Evolutionary conservation across 92 coral and sea anemone species (phyloP).

Genomic region (Galaxea fascicularis): DNA sequence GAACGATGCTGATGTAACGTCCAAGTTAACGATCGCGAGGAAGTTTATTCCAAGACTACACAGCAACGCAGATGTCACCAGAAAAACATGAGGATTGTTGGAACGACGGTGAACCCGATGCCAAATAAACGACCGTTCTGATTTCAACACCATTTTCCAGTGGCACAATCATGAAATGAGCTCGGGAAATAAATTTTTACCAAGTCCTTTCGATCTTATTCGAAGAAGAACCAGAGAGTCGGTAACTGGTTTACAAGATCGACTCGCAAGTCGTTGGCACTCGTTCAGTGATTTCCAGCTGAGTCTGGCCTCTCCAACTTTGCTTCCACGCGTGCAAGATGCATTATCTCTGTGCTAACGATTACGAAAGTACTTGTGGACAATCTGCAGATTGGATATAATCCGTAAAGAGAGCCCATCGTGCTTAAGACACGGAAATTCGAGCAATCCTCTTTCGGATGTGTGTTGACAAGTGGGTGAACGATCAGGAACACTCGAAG

Average conservation of each 20-base stretch:
- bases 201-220: constrained; percentile 9
- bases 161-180: neutral
- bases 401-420: constrained; percentile 18
- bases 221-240: neutral
- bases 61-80: constrained; percentile 36
- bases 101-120: constrained; percentile 34
- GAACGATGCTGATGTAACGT: neutral
- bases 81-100: constrained; percentile 25
- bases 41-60: constrained; percentile 16
- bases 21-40: constrained; percentile 6
- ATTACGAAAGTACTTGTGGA: neutral
- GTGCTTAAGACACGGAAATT: neutral
- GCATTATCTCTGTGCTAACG: constrained; percentile 3
- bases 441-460: neutral
- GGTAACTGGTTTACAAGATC: neutral
- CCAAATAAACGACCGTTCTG: constrained; percentile 38
- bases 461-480: neutral
- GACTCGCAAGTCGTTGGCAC: neutral
- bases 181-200: constrained; percentile 18
- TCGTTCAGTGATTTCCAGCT: neutral
- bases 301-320: neutral
- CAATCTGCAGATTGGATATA: constrained; percentile 35
- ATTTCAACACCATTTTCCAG: constrained; percentile 17
- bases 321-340: neutral
- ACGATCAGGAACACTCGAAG: neutral